phyloP scores from a whole-genome alignment of 2,888 invertebrate genomes.

The Spisula subtruncata region DNA sequence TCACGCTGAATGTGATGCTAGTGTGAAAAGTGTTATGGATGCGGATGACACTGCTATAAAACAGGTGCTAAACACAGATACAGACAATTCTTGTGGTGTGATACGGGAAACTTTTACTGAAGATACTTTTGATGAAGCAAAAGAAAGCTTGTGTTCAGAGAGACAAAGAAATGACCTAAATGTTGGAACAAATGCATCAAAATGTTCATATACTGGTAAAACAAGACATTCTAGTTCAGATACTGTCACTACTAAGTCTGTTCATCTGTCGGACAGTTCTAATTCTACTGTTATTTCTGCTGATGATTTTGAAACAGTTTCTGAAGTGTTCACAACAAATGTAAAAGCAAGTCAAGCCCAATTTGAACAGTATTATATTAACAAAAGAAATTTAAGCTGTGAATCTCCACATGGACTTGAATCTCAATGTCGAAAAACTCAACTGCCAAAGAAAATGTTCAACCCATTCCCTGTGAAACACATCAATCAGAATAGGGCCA shows the following conservation, averaged over 20 bases:
- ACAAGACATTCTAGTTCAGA: neutral
- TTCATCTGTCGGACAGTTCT: conserved; percentile 28
- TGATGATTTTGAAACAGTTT: conserved; percentile 51
- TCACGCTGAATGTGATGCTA: neutral
- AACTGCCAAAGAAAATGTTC: conserved; percentile 77
- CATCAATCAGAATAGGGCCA: conserved; percentile 84
- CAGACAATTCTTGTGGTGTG: neutral
- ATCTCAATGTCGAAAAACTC: conserved; percentile 55
- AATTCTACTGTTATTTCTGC: neutral
- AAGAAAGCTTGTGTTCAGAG: neutral
- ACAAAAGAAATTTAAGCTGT: conserved; percentile 65
- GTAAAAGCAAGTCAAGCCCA: conserved; percentile 51
- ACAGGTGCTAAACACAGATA: neutral
- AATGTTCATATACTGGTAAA: neutral
- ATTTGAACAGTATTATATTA: conserved; percentile 72
- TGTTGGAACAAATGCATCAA: neutral
- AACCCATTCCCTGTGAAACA: conserved; percentile 86
- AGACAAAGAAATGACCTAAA: neutral
- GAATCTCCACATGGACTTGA: conserved; percentile 50
- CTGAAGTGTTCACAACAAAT: conserved; percentile 55
- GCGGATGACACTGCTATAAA: neutral
- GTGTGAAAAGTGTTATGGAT: neutral
- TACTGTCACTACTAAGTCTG: neutral
- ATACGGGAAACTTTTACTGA: neutral
- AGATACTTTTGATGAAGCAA: neutral